Conservation (phyloP, 2,797 vertebrate genomes). For the Heliangelus exortis region DNA sequence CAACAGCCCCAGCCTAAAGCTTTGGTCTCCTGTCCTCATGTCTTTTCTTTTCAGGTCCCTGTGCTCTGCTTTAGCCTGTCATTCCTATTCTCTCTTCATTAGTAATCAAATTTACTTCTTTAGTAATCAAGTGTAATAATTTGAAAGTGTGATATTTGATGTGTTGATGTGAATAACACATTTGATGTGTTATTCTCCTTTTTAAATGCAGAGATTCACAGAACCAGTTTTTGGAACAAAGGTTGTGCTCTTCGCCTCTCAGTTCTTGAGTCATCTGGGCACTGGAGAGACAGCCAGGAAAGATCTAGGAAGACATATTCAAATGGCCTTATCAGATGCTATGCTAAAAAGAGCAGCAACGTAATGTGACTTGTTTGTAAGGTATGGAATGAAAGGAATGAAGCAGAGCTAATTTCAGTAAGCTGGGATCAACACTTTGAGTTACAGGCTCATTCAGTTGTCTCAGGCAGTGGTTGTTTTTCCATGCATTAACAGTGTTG, state of each 20-base stretch:
- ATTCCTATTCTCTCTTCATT: background rate
- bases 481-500: background rate
- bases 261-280: background rate
- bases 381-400: constrained; percentile 36
- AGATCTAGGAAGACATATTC: background rate
- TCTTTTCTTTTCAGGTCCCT: background rate
- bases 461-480: background rate
- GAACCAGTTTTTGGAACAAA: background rate
- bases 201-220: background rate
- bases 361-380: background rate
- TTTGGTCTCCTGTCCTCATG: background rate
- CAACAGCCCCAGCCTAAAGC: background rate
- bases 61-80: background rate
- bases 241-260: background rate
- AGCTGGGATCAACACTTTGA: background rate
- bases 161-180: no score
- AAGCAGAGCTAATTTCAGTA: background rate
- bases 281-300: background rate
- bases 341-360: background rate
- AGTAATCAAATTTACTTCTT: background rate
- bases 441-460: background rate
- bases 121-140: background rate
- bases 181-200: background rate
- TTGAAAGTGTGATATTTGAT: background rate
- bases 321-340: background rate